These are phyloP conservation scores for Leptobrachium ailaonicum DNA, from an alignment of 2,113 vertebrate genomes.

Conservation along the genomic window DNA sequence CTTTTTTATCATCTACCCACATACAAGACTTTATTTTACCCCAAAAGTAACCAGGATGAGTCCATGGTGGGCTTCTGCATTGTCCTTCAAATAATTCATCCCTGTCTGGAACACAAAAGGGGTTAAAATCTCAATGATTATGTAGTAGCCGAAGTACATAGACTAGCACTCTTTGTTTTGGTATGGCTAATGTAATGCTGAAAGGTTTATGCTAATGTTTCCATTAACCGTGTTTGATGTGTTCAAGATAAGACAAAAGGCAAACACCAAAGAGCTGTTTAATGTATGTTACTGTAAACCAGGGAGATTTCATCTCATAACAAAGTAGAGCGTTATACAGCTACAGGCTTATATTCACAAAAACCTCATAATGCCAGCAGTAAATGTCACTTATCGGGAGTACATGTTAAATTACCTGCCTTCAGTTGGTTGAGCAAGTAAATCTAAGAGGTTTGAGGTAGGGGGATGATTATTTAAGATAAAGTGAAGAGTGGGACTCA, in stretches of 20 bases:
- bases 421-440: no score
- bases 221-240: conserved; percentile 33
- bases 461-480: no score
- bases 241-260: conserved; percentile 33
- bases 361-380: background rate
- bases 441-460: no score
- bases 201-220: conserved; percentile 39
- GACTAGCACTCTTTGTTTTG: conserved; percentile 7
- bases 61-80: no score
- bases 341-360: background rate
- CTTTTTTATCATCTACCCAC: no score
- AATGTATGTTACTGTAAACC: background rate
- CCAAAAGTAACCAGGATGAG: no score
- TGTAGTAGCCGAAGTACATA: conserved; percentile 2
- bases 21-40: no score
- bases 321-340: background rate
- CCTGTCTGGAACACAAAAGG: no score
- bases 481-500: no score
- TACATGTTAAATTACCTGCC: background rate
- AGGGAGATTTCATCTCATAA: background rate
- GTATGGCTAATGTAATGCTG: conserved; percentile 36
- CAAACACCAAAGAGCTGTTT: conserved; percentile 26
- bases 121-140: conserved; percentile 13
- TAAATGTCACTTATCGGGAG: background rate
- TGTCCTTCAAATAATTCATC: no score